Evolutionary conservation across 2,888 invertebrate genomes (phyloP).

Genomic region (Luperina testacea): DNA sequence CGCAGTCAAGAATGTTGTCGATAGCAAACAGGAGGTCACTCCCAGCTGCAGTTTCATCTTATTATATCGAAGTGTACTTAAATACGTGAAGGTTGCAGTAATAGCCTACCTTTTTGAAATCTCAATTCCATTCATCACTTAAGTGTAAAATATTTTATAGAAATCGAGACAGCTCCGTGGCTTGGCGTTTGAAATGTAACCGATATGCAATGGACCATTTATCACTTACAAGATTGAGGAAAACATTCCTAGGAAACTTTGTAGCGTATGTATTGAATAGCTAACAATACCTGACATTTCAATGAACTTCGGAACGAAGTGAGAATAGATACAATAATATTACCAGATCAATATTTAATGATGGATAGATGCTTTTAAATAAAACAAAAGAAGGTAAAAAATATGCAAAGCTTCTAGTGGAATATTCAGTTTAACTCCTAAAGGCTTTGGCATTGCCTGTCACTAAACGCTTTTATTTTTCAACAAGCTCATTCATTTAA

Average conservation of each 20-base stretch:
- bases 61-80: background rate
- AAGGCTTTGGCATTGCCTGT: too few relatives aligned
- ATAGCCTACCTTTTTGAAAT: background rate
- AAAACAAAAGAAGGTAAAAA: too few relatives aligned
- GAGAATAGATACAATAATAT: background rate
- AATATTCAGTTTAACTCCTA: too few relatives aligned
- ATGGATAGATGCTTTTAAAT: too few relatives aligned
- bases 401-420: too few relatives aligned
- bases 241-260: conserved; percentile 13
- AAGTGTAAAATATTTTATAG: conserved; percentile 1
- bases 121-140: conserved; percentile 9
- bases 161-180: conserved; percentile 2
- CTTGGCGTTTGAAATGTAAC: conserved; percentile 1
- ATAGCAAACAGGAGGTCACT: background rate
- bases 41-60: background rate
- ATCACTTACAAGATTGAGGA: conserved; percentile 22
- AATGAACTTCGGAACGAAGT: background rate
- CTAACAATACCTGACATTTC: background rate
- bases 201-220: conserved; percentile 20
- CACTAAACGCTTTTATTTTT: background rate
- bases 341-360: background rate
- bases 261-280: background rate
- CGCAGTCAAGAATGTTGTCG: background rate
- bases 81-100: background rate
- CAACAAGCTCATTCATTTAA: background rate